Percentiles rank a stretch among this genome's conserved stretches.
Evolutionary conservation across 2,113 vertebrate species (phyloP).

Genomic region (Quiscalus mexicanus): DNA sequence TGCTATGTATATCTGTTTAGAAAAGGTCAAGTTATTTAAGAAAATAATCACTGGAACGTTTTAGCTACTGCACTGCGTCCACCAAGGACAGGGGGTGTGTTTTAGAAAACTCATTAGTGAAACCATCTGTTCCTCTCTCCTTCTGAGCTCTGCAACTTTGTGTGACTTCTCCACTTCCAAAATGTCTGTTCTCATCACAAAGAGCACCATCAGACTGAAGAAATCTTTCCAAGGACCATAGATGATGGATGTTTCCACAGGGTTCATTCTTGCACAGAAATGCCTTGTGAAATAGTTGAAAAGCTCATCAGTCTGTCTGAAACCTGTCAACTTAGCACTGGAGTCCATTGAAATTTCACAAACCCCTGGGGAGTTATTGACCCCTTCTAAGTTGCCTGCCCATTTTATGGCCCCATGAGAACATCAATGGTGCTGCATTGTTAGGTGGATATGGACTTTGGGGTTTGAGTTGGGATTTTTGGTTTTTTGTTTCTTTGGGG

Average conservation of each 20-base stretch:
- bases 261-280: neutral
- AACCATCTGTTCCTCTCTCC: slow-evolving; percentile 42
- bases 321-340: neutral
- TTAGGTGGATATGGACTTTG: neutral
- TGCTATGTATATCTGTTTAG: neutral
- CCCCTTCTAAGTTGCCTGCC: neutral
- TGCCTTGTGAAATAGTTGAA: neutral
- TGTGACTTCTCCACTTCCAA: slow-evolving; percentile 34
- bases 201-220: neutral
- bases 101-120: slow-evolving; percentile 58
- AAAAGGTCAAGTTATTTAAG: neutral
- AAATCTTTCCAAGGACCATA: neutral
- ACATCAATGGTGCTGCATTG: neutral
- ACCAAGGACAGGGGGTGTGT: neutral
- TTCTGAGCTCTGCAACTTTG: slow-evolving; percentile 14
- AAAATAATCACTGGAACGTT: neutral
- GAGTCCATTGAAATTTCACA: neutral
- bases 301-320: neutral
- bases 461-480: too few species aligned
- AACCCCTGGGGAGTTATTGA: neutral
- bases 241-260: neutral
- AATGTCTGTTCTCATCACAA: neutral
- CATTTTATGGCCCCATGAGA: neutral
- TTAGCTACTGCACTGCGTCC: neutral
- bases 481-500: rapidly evolving